phyloP scores from a whole-genome alignment of 2,888 invertebrate genomes.

The Tetropium fuscum region DNA sequence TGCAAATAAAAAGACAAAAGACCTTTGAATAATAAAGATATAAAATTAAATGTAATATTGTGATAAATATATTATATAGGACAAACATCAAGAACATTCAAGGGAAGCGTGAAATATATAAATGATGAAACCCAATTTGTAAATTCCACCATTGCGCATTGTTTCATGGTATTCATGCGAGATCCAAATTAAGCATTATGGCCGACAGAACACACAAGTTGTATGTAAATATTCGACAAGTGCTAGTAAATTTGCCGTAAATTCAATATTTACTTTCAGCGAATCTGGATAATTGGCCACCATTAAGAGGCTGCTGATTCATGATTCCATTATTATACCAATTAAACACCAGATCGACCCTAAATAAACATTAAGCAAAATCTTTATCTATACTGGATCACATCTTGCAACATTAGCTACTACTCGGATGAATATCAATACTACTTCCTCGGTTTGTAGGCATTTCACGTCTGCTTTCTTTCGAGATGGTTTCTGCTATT shows the following conservation, averaged over 20 bases:
- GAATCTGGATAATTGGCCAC: slow-evolving; percentile 39
- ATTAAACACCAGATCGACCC: slow-evolving; percentile 37
- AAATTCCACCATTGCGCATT: too few species aligned
- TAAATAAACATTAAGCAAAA: slow-evolving; percentile 29
- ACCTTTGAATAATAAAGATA: too few species aligned
- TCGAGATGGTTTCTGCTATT: slow-evolving; percentile 13
- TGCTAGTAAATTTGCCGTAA: slow-evolving; percentile 28
- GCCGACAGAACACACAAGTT: slow-evolving; percentile 20
- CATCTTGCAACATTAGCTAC: slow-evolving; percentile 13
- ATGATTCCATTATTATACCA: slow-evolving; percentile 42
- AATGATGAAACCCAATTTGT: too few species aligned
- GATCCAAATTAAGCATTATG: slow-evolving; percentile 15
- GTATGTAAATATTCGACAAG: slow-evolving; percentile 32
- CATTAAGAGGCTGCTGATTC: slow-evolving; percentile 44
- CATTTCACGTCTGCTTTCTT: background rate
- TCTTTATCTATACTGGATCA: slow-evolving; percentile 26
- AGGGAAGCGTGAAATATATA: too few species aligned
- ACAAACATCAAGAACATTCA: too few species aligned
- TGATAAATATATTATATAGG: too few species aligned
- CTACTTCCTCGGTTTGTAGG: slow-evolving; percentile 7
- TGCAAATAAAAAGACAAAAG: too few species aligned
- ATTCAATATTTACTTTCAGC: slow-evolving; percentile 34
- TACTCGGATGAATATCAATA: slow-evolving; percentile 13
- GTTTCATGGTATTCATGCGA: too few species aligned
- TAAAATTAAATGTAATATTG: too few species aligned